Conservation (phyloP, 2,113 vertebrate genomes). For the Cyphotilapia sp. region DNA sequence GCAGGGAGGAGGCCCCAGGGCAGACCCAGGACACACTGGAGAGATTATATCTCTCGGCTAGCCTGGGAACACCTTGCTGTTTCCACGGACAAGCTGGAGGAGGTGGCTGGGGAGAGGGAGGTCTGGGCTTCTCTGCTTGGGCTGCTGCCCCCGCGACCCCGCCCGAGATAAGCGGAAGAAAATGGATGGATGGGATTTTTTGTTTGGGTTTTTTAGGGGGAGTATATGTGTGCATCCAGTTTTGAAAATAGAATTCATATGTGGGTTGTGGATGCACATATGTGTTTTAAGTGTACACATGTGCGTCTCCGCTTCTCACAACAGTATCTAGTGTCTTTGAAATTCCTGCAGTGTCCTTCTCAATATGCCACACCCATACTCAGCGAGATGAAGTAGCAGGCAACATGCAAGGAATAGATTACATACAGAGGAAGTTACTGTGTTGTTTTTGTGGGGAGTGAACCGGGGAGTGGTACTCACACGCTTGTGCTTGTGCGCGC, state of each 20-base stretch:
- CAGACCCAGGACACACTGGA: neutral
- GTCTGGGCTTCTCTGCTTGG: neutral
- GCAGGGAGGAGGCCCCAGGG: neutral
- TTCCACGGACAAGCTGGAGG: neutral
- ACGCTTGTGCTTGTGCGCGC: neutral
- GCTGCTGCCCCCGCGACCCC: neutral
- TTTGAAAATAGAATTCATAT: neutral
- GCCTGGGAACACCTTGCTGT: neutral
- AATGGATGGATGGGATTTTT: neutral
- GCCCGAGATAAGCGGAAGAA: neutral
- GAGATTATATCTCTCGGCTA: neutral
- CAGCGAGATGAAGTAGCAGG: conserved; percentile 14
- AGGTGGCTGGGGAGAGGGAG: neutral
- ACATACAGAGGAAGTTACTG: conserved; percentile 43
- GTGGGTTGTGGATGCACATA: neutral
- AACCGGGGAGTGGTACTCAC: conserved; percentile 54
- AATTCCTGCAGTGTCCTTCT: neutral
- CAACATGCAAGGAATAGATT: conserved; percentile 21
- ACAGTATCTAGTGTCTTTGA: neutral
- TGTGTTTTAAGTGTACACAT: neutral
- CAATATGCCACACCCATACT: conserved; percentile 22
- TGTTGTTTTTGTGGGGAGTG: conserved; percentile 8
- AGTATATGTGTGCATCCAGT: neutral
- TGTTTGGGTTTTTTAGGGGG: neutral
- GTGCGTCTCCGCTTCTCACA: neutral